Evolutionary conservation across 2,888 invertebrate species (phyloP).

Genomic region (Candidula unifasciata): DNA sequence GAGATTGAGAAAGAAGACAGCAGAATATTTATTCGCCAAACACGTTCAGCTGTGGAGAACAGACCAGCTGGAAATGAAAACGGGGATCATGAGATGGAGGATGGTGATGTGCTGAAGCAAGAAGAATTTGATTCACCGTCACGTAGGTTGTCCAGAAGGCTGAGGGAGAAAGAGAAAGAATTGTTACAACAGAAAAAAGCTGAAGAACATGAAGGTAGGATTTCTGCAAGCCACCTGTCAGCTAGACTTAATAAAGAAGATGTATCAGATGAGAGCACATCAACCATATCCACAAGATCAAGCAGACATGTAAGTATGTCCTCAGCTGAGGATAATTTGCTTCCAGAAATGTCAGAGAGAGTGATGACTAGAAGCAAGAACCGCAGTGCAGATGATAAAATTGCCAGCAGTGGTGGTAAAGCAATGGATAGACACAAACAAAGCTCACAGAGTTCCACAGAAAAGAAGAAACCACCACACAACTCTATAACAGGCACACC

Average conservation of each 20-base stretch:
- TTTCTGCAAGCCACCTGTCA: neutral
- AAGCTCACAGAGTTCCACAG: neutral
- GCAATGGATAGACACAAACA: neutral
- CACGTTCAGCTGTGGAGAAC: neutral
- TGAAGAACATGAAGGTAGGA: neutral
- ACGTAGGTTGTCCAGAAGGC: slow-evolving; percentile 31
- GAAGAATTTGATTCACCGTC: neutral
- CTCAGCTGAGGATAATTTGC: slow-evolving; percentile 1
- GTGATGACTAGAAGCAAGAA: slow-evolving; percentile 35
- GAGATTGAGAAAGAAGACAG: slow-evolving; percentile 8
- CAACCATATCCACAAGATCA: slow-evolving; percentile 13
- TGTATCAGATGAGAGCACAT: neutral
- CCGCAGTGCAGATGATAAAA: neutral
- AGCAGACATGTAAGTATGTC: slow-evolving; percentile 6
- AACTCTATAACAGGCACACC: neutral
- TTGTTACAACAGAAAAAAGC: neutral
- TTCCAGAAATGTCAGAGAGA: slow-evolving; percentile 2
- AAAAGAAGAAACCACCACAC: neutral
- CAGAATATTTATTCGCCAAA: neutral
- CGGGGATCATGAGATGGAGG: neutral
- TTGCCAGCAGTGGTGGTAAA: neutral
- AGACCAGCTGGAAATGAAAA: neutral
- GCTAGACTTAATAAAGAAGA: slow-evolving; percentile 39
- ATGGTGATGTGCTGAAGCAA: neutral
- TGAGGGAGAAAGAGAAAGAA: slow-evolving; percentile 42